Conservation (phyloP, 2,888 invertebrate genomes). For the Rhaphigaster nebulosa region DNA sequence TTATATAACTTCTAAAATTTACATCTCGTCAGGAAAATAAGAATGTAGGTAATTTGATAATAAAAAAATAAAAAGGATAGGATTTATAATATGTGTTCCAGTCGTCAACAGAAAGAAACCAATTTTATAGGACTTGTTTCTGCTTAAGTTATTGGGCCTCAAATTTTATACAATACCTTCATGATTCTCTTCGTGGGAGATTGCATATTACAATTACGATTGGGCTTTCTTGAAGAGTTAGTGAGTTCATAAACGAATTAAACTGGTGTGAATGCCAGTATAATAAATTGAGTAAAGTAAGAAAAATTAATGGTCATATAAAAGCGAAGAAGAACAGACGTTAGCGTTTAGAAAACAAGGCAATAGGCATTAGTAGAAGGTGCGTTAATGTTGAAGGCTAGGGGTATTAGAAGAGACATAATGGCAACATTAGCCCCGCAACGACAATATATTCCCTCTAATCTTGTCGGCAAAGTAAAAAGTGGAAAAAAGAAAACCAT, state of each 20-base stretch:
- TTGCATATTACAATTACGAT: not conserved
- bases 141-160: too few relatives aligned
- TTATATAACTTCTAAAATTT: too few relatives aligned
- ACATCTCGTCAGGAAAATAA: too few relatives aligned
- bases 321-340: not conserved
- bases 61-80: too few relatives aligned
- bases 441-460: constrained; percentile 6
- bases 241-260: not conserved
- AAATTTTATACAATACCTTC: too few relatives aligned
- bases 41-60: too few relatives aligned
- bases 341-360: not conserved
- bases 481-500: constrained; percentile 22
- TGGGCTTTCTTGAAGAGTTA: not conserved
- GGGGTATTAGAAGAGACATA: constrained; percentile 26
- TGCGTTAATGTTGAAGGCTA: not conserved
- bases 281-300: not conserved
- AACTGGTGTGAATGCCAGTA: not conserved
- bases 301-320: not conserved
- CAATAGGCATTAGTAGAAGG: constrained; percentile 17
- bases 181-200: not conserved
- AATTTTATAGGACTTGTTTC: too few relatives aligned
- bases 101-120: too few relatives aligned
- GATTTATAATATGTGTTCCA: too few relatives aligned
- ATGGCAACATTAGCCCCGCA: not conserved
- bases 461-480: constrained; percentile 12